Base-by-base conservation (phyloP, 2,888 invertebrate genomes). In the Athrips mouffetella region DNA sequence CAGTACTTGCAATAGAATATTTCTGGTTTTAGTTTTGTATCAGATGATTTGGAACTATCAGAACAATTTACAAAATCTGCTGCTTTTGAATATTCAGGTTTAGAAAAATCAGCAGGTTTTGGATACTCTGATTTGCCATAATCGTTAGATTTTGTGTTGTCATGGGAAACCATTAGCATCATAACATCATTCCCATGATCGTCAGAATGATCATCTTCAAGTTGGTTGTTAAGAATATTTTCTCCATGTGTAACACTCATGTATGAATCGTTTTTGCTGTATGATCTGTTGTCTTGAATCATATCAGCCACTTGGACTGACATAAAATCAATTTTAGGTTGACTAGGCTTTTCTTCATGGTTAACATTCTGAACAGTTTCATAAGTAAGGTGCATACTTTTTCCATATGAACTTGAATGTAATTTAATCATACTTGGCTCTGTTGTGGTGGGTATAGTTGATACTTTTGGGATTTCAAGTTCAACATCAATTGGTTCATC, bases 141-240 rank as follows among this genome's bases (percentile, higher is more conserved):
- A 6, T 20, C 20, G 18, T 5, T 29, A 15, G 42, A 18, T 16
- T 41, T 41, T 10, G n/a, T 27, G 2, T 16, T 15, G 10, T 42
- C 42, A 29, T 18, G 5, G 29, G 29, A 6, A 8, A 20, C 29
- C 23, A 42, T 42, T 20, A 29, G 27, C 18, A 42, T 18, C 29
- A 42, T 29, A n/a, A 29, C 21, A 11, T 42, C 42, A 42, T 11
- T 42, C 8, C 25, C 42, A 37, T 37, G 37, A 18, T 37, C 37
- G 7, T 37, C 21, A n/a, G 37, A 37, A 21, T 37, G 18, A 3
- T 37, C 21, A 37, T 20, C 21, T 5, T 37, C 21, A 37, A 11
- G 18, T 6, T 37, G 37, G 21, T 37, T 21, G 18, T 37, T 20
- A 5, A 20, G n/a, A 29, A 29, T 29, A 16, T 18, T 42, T n/a